A percentile compares a stretch with the other conserved stretches of the same genome.
phyloP scores from a whole-genome alignment of 1,140 invertebrate genomes.

The Polypedilum pembai region DNA sequence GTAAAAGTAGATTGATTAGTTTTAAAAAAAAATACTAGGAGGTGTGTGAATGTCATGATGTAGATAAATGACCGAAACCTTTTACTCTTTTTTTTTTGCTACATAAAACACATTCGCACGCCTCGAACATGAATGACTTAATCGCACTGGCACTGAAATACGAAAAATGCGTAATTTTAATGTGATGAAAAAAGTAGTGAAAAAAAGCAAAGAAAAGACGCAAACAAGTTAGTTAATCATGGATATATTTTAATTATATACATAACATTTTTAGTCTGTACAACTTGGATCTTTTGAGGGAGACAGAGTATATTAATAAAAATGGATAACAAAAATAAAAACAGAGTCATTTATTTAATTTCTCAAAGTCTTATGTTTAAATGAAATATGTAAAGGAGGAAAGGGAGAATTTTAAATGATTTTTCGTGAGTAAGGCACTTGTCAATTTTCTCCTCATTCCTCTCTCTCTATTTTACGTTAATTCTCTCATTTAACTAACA shows the following conservation, averaged over 20 bases:
- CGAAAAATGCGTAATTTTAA: no score
- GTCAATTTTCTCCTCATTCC: neutral
- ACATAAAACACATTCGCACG: no score
- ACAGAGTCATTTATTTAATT: neutral
- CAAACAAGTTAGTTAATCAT: neutral
- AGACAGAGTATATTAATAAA: neutral
- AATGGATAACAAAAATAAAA: neutral
- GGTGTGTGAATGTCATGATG: no score
- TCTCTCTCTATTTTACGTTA: neutral
- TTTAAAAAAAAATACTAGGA: no score
- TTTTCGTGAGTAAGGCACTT: neutral
- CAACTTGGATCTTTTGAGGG: neutral
- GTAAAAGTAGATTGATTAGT: neutral
- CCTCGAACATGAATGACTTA: neutral
- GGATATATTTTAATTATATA: constrained; percentile 5
- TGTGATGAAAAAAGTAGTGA: neutral
- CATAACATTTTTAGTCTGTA: constrained; percentile 9
- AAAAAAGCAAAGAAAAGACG: neutral
- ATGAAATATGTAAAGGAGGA: no score
- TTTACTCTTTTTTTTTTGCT: no score
- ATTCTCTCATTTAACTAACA: constrained; percentile 26
- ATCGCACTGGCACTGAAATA: constrained; percentile 13
- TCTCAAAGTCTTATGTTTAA: no score
- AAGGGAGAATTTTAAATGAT: no score
- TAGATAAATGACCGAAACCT: no score